These are phyloP conservation scores for Caenorhabditis sp. DNA, from an alignment of 2,888 invertebrate species.

Conservation along the genomic window DNA sequence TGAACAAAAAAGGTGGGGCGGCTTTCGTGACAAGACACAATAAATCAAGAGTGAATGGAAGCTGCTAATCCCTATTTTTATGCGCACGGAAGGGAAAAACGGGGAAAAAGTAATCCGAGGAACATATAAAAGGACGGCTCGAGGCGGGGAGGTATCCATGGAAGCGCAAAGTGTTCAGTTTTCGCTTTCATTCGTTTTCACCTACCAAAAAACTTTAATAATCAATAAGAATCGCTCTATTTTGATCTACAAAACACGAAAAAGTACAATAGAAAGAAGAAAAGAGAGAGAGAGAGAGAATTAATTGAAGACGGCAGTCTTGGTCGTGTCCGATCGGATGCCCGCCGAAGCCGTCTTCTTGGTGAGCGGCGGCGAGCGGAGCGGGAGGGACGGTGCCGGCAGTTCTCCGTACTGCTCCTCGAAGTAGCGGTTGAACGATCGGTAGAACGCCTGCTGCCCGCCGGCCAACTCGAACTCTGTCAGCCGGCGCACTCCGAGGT, in stretches of 20 bases:
- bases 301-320: slow-evolving; percentile 55
- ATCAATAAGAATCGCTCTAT: slow-evolving; percentile 12
- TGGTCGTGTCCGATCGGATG: slow-evolving; percentile 51
- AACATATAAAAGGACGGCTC: not conserved
- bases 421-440: slow-evolving; percentile 73
- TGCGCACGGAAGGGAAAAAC: not conserved
- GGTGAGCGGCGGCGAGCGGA: slow-evolving; percentile 60
- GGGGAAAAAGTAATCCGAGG: not conserved
- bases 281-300: not conserved
- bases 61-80: not conserved
- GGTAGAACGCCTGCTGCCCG: slow-evolving; percentile 69
- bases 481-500: slow-evolving; percentile 80
- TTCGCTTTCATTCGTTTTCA: no score
- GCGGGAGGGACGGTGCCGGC: slow-evolving; percentile 72
- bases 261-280: not conserved
- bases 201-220: no score
- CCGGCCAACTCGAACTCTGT: slow-evolving; percentile 79
- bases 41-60: slow-evolving; percentile 6
- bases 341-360: no score
- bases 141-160: no score
- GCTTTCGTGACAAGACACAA: slow-evolving; percentile 18
- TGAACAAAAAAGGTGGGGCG: not conserved
- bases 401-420: slow-evolving; percentile 75
- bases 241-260: not conserved
- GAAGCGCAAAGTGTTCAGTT: no score